Evolutionary conservation across 2,888 invertebrate species (phyloP), one percentile per base, ranked within the genome.

Genomic region (Zeuzera pyrina): DNA sequence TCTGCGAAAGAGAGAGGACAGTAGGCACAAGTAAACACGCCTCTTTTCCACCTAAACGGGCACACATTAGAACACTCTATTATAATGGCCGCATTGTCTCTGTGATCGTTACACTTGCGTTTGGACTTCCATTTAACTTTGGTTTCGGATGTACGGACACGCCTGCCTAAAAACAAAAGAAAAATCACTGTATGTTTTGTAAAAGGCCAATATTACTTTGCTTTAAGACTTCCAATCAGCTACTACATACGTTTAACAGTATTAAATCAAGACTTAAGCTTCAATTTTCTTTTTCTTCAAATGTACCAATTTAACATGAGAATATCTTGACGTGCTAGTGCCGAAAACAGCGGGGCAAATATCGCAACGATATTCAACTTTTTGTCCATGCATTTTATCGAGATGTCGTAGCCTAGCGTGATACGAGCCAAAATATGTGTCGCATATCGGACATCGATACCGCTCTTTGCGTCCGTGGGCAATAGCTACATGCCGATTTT

Each of bases 131-230:
- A 76, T 55, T 64, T 69, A 41, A 62, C 41, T 44, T 52, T 60
- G 49, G 54, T 57, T 52, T 45, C 36, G 52, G 48, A 42, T n/a
- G n/a, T n/a, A n/a, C n/a, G n/a, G n/a, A n/a, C n/a, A n/a, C n/a
- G n/a, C n/a, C n/a, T n/a, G 44, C 74, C 78, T 78, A 78, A 62
- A 73, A 73, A 67, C 64, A 74, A 72, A 72, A 69, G 55, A 68
- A 62, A 70, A 68, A 52, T 52, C 40, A 55, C 54, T 55, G 48
- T 64, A 25, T 13, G n/a, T 7, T 7, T 16, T 16, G 16, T 7
- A 7, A 19, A 1, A 19, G 19, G 8, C 5, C 8, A 19, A 16
- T 16, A 16, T 16, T 7, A 16, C 16, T 16, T 16, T 16, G 8
- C 6, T 19, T 7, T 19, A 8, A 8, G 8, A 19, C 1, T 19